These are phyloP conservation scores for Ophion ventricosus DNA, from an alignment of 2,888 invertebrate species.

Conservation along the genomic window DNA sequence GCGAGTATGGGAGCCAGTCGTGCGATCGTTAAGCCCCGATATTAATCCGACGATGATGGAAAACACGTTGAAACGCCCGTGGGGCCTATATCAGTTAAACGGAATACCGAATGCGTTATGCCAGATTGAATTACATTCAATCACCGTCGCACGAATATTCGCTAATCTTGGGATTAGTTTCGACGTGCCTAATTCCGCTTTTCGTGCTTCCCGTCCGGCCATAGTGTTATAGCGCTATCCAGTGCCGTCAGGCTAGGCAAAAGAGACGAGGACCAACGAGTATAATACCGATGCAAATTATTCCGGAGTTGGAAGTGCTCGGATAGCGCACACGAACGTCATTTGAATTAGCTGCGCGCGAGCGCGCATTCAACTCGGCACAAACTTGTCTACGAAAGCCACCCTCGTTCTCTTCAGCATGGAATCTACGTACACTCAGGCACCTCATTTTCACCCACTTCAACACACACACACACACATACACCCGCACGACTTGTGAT, in stretches of 20 bases:
- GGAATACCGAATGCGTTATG: constrained; percentile 52
- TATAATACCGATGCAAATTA: constrained; percentile 62
- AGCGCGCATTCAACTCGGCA: constrained; percentile 33
- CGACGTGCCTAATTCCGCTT: constrained; percentile 33
- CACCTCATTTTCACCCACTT: background rate
- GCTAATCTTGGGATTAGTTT: constrained; percentile 54
- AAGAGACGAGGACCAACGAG: constrained; percentile 41
- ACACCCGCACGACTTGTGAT: background rate
- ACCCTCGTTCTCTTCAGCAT: constrained; percentile 32
- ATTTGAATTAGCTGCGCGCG: constrained; percentile 51
- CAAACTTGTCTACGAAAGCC: constrained; percentile 26
- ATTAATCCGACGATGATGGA: constrained; percentile 12
- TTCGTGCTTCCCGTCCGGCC: constrained; percentile 23
- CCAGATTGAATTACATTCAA: constrained; percentile 55
- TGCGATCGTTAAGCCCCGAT: constrained; percentile 15
- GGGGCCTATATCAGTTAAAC: constrained; percentile 30
- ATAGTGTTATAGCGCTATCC: background rate
- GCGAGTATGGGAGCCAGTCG: background rate
- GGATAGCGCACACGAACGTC: constrained; percentile 18
- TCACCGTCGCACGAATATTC: constrained; percentile 47
- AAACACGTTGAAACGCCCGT: constrained; percentile 23
- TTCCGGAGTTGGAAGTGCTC: constrained; percentile 38
- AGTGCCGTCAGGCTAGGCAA: background rate
- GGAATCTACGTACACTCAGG: constrained; percentile 17
- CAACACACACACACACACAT: background rate